Evolutionary conservation across 2,888 invertebrate genomes (phyloP).

Genomic region (Andrena marginata): DNA sequence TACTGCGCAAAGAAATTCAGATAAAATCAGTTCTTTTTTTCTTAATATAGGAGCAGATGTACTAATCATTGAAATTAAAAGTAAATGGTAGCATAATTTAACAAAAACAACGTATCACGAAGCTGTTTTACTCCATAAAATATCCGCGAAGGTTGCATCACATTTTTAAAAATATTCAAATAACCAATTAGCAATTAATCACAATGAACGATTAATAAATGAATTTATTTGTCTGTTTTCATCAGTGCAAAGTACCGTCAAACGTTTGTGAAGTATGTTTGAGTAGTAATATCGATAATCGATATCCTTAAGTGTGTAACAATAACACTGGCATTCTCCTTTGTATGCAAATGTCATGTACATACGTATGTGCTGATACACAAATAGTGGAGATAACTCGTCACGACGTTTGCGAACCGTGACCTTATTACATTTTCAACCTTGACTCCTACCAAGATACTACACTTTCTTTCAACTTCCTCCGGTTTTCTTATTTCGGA

Average conservation of each 20-base stretch:
- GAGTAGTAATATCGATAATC: slow-evolving; percentile 44
- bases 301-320: slow-evolving; percentile 18
- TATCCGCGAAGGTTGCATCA: background rate
- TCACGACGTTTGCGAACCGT: slow-evolving; percentile 66
- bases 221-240: background rate
- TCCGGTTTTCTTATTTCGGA: slow-evolving; percentile 25
- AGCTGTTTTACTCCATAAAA: no score
- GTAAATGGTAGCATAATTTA: no score
- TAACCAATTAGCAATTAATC: background rate
- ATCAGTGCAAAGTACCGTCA: background rate
- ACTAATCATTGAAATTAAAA: no score
- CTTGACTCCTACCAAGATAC: slow-evolving; percentile 66
- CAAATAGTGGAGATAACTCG: slow-evolving; percentile 48
- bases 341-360: slow-evolving; percentile 2
- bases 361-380: slow-evolving; percentile 8
- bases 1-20: no score
- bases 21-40: no score
- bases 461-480: slow-evolving; percentile 42
- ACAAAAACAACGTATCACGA: no score
- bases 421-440: slow-evolving; percentile 70
- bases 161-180: background rate
- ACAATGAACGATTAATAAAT: background rate
- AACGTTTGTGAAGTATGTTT: background rate
- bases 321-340: background rate
- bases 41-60: no score